phyloP scores from a whole-genome alignment of 2,797 vertebrate species.

The Rhadinocentrus ornatus region DNA sequence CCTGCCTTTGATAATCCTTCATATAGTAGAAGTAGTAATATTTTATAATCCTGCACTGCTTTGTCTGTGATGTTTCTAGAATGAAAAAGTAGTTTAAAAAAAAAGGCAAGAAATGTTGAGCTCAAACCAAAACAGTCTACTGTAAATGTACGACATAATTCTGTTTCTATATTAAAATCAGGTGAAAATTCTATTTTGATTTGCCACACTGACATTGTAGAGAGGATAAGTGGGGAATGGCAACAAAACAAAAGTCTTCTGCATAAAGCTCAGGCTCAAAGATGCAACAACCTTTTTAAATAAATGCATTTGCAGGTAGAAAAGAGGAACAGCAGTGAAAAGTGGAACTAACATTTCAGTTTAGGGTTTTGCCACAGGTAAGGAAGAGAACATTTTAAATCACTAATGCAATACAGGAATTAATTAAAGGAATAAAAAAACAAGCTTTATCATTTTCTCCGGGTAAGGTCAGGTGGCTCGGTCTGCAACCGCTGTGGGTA shows the following conservation, averaged over 20 bases:
- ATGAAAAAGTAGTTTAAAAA: constrained; percentile 27
- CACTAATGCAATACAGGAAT: constrained; percentile 23
- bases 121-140: constrained; percentile 8
- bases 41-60: constrained; percentile 49
- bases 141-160: constrained; percentile 8
- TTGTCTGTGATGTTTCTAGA: constrained; percentile 40
- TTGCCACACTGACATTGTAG: constrained; percentile 13
- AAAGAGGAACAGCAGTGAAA: constrained; percentile 10
- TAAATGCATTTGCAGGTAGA: constrained; percentile 13
- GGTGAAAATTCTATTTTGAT: constrained; percentile 13
- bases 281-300: constrained; percentile 9
- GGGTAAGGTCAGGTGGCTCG: no score
- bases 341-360: constrained; percentile 28
- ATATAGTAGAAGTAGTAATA: constrained; percentile 49
- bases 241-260: constrained; percentile 14
- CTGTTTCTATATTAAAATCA: constrained; percentile 14
- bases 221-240: constrained; percentile 24
- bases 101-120: constrained; percentile 2
- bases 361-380: constrained; percentile 15
- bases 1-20: constrained; percentile 57
- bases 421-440: constrained; percentile 19
- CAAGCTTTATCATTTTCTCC: no score
- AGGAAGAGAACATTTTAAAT: constrained; percentile 34
- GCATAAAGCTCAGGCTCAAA: constrained; percentile 20
- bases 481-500: no score